Base-by-base conservation (phyloP, 1,140 invertebrate genomes). In the Oscheius sp. region DNA sequence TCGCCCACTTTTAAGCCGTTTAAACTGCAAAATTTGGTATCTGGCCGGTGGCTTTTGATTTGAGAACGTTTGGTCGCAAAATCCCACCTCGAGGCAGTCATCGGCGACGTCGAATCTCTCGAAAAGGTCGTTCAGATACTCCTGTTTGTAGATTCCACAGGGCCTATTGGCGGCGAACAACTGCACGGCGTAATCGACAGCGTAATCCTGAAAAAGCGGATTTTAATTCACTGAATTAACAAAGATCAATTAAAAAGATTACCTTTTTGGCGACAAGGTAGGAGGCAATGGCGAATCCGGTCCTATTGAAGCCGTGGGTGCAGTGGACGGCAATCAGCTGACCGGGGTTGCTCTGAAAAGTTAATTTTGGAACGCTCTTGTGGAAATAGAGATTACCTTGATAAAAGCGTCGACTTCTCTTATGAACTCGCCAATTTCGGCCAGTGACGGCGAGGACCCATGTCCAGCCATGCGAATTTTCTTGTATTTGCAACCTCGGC, bases 291-390 rank as follows among this genome's bases (percentile, higher is more conserved):
- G 99, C 87, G 84, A 97, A 99, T 10, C 89, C 97, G 29, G 94
- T 97, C 79, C 97, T 88, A 85, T 99, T 99, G 82, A 98, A 99
- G 0, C 96, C 97, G 88, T 99, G 96, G 0, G 96, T 99, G 83
- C 96, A 99, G 85, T 99, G 97, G 34, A 99, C 91, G 55, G 90
- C 89, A 87, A 82, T 15, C 78, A 84, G 59, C 77, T 76, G 71
- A 69, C 73, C 75, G 7, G 26, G 78, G 77, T 64, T 83, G 65
- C 15, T 64, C 67, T 75, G 68, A 23, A 59, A 77, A 72, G 13
- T 58, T 59, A 62, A 46, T 36, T 29, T 35, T 59, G 29, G 23
- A 66, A 49, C 18, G 26, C 20, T 58, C 20, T 63, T n/a, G 23
- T 28, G n/a, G 34, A 75, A 74, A n/a, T 20, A 55, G 26, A 29